Percentiles rank a stretch among this genome's conserved stretches.
Conservation (phyloP, 2,888 invertebrate genomes). For the Lycocerus yunnanus region DNA sequence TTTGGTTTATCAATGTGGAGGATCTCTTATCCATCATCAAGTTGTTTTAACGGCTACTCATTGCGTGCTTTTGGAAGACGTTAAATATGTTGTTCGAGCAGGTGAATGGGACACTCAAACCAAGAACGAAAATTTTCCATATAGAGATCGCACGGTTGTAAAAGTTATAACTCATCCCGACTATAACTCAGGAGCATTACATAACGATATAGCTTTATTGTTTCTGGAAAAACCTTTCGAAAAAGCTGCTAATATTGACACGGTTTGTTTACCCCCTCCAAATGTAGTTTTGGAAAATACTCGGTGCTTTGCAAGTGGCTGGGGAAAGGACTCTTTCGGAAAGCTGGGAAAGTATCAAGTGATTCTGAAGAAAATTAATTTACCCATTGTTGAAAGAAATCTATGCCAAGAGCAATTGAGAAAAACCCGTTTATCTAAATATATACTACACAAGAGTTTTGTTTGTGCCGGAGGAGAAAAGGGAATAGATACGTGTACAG, state of each 20-base stretch:
- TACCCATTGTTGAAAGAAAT: slow-evolving; percentile 62
- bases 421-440: slow-evolving; percentile 67
- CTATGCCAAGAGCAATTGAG: slow-evolving; percentile 59
- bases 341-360: slow-evolving; percentile 55
- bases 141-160: slow-evolving; percentile 69
- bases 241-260: slow-evolving; percentile 69
- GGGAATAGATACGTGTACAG: slow-evolving; percentile 74
- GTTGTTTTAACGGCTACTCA: slow-evolving; percentile 84
- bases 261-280: slow-evolving; percentile 67
- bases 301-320: slow-evolving; percentile 72
- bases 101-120: slow-evolving; percentile 86
- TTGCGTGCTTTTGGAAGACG: slow-evolving; percentile 61
- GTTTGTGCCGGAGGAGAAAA: slow-evolving; percentile 79
- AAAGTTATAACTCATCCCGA: slow-evolving; percentile 64
- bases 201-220: slow-evolving; percentile 76
- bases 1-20: slow-evolving; percentile 76
- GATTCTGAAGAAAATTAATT: slow-evolving; percentile 68
- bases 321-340: slow-evolving; percentile 75
- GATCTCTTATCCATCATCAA: slow-evolving; percentile 74
- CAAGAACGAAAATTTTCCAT: slow-evolving; percentile 67
- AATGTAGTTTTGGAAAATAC: slow-evolving; percentile 55
- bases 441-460: slow-evolving; percentile 71
- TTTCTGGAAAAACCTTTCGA: slow-evolving; percentile 66
- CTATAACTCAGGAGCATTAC: slow-evolving; percentile 68
- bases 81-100: slow-evolving; percentile 60